Conservation (phyloP, 2,888 invertebrate genomes). For the Drosophila mercatorum region DNA sequence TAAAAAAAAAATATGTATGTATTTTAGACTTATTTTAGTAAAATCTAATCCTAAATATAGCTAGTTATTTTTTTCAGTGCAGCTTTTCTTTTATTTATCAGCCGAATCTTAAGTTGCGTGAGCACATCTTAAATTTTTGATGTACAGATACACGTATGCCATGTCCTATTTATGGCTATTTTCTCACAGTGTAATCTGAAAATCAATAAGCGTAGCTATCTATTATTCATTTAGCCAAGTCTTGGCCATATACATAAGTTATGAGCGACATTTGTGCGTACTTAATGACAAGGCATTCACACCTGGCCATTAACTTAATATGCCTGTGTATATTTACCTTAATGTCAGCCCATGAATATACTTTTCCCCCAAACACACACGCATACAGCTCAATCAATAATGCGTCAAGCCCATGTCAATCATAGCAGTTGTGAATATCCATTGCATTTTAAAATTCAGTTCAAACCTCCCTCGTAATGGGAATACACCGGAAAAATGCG, state of each 20-base stretch:
- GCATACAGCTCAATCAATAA: slow-evolving; percentile 45
- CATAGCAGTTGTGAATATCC: slow-evolving; percentile 19
- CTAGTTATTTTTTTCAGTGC: neutral
- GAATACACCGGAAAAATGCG: slow-evolving; percentile 29
- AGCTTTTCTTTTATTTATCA: no score
- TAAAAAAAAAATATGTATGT: no score
- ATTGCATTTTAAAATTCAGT: slow-evolving; percentile 32
- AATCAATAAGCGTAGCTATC: slow-evolving; percentile 41
- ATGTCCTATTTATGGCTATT: neutral
- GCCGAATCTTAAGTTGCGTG: neutral
- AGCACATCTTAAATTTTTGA: neutral
- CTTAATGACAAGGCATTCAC: slow-evolving; percentile 37
- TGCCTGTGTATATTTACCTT: slow-evolving; percentile 12
- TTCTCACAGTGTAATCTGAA: slow-evolving; percentile 32
- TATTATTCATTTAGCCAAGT: slow-evolving; percentile 12
- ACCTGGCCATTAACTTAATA: slow-evolving; percentile 41
- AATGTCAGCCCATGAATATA: slow-evolving; percentile 9
- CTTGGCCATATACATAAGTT: slow-evolving; percentile 29
- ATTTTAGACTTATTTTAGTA: neutral
- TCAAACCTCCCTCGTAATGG: neutral
- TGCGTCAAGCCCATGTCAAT: slow-evolving; percentile 50
- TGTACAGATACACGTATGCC: no score
- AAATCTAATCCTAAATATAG: neutral
- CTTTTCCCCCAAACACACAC: neutral
- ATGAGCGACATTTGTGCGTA: slow-evolving; percentile 22